Conservation (phyloP, 2,888 invertebrate species). For the Alitta virens region DNA sequence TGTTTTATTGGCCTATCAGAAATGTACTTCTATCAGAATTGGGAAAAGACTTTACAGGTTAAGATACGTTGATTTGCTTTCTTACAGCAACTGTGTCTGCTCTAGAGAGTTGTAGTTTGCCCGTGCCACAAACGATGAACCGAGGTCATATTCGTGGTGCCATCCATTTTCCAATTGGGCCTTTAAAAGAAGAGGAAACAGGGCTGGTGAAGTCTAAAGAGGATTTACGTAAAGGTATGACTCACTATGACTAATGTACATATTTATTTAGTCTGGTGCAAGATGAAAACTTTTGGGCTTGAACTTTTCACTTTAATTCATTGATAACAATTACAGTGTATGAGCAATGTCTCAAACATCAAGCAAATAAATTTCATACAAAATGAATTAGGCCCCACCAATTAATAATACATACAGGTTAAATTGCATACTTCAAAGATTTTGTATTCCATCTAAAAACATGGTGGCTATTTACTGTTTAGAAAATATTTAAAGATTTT, state of each 20-base stretch:
- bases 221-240: too few relatives aligned
- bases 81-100: not conserved
- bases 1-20: not conserved
- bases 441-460: too few relatives aligned
- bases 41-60: too few relatives aligned
- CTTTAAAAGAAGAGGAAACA: slow-evolving; percentile 26
- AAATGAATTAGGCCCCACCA: too few relatives aligned
- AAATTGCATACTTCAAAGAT: too few relatives aligned
- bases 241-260: too few relatives aligned
- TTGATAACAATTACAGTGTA: not conserved
- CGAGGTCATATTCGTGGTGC: slow-evolving; percentile 33
- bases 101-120: not conserved
- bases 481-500: too few relatives aligned
- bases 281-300: not conserved
- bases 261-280: too few relatives aligned
- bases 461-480: too few relatives aligned
- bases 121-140: not conserved
- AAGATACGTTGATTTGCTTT: not conserved
- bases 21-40: not conserved
- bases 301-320: not conserved
- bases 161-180: slow-evolving; percentile 25
- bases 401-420: too few relatives aligned
- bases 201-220: not conserved
- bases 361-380: too few relatives aligned
- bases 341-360: not conserved